Conservation (phyloP, 2,888 invertebrate genomes). For the Epistrophe eligans region DNA sequence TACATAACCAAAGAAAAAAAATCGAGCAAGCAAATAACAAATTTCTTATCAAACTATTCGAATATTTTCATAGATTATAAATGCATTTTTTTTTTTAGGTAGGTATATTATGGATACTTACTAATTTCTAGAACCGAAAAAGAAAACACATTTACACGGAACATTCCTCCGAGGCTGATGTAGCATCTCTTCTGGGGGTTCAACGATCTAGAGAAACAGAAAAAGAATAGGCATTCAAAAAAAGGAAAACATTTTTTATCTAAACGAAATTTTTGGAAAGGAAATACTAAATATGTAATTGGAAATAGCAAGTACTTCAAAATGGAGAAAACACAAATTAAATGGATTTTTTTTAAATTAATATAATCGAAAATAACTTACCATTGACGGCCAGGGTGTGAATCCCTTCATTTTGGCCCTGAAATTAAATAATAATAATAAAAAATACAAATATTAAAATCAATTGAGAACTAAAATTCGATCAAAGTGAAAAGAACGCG, state of each 20-base stretch:
- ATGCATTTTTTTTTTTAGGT: neutral
- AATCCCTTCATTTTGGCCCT: constrained; percentile 99
- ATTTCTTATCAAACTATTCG: constrained; percentile 17
- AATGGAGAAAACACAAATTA: constrained; percentile 41
- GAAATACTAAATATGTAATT: neutral
- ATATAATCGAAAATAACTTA: constrained; percentile 86
- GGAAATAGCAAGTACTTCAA: constrained; percentile 22
- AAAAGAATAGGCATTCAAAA: constrained; percentile 38
- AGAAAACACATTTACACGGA: constrained; percentile 93
- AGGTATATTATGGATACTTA: constrained; percentile 86
- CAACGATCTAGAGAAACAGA: constrained; percentile 88
- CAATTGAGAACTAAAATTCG: constrained; percentile 13
- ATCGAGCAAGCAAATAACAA: constrained; percentile 2
- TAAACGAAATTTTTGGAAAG: constrained; percentile 20
- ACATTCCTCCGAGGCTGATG: constrained; percentile 90
- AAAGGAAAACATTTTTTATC: constrained; percentile 36
- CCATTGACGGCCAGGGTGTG: constrained; percentile 98
- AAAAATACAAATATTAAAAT: constrained; percentile 65
- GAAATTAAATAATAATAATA: constrained; percentile 85
- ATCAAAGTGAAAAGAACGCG: constrained; percentile 56
- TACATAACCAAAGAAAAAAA: constrained; percentile 66
- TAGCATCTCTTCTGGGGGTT: constrained; percentile 91
- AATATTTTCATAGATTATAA: constrained; percentile 24
- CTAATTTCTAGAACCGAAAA: constrained; percentile 98
- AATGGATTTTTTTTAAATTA: neutral